Base-by-base conservation (phyloP, 2,797 vertebrate species). In the Myiotriccus ornatus region DNA sequence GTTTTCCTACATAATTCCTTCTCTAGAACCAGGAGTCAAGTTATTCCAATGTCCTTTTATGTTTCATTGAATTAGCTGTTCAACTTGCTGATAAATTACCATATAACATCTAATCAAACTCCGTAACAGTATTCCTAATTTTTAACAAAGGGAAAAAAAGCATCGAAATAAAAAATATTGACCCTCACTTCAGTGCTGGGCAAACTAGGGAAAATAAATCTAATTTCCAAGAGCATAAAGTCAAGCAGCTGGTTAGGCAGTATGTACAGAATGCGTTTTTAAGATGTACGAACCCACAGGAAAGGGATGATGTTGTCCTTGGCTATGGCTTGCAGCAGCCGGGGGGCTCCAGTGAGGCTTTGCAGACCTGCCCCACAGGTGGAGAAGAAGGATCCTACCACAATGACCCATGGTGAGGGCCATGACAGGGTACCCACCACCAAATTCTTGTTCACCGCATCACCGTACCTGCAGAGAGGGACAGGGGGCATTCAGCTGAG, bases 221-320 rank as follows among this genome's bases (percentile, higher is more conserved):
- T 28, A 7, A 55, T 43, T 59, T 79, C 43, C 7, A 28, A 70
- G 28, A 35, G 30, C 43, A 28, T 1, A 2, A 76, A 18, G 37
- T 17, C 22, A 55, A 79, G 12, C 0, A 34, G 37, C 32, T n/a
- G 37, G 30, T 9, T 21, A 80, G 28, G 74, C 50, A 50, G 18
- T 12, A 17, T 0, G 13, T 12, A 43, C 28, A 55, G 41, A 56
- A 60, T 19, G 53, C 3, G 28, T 2, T 7, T 14, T 3, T 1
- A 20, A 46, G 34, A 32, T 2, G 10, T 47, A 95, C 98, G 4
- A 83, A 99, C 99, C 98, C 99, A 98, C 63, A 99, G 98, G 94
- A 99, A 99, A 41, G 99, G 99, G 87, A 99, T 99, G 84, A 99
- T 99, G 97, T 99, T 99, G 97, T 99, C 99, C 96, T 99, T 99